Base-by-base conservation (phyloP, 1,140 invertebrate genomes). In the Drosophila malerkotliana region DNA sequence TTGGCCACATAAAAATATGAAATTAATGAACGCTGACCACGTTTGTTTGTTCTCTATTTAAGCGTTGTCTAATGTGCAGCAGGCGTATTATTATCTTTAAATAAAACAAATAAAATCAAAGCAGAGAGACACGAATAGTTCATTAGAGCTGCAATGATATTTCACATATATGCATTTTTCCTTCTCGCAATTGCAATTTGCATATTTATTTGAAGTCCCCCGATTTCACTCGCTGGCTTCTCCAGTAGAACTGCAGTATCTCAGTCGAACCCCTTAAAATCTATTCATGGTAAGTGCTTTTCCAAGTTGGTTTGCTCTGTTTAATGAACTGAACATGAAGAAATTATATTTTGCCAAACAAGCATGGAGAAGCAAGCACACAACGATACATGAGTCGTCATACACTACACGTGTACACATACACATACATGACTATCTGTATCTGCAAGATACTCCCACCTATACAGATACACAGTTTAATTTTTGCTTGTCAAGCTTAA, bases 401-500 rank as follows among this genome's bases (percentile, higher is more conserved):
- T 15, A 59, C 61, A 64, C 54, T 15, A 59, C 61, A 64, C 54
- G 61, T 48, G 55, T 21, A 57, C 48, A 64, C 34, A 61, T 32
- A 57, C 26, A 57, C 28, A 61, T 32, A 57, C 26, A 57, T 21
- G 26, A n/a, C 60, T 24, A 26, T 45, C 58, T 53, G 51, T 69
- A 80, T 49, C 72, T 60, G 10, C 54, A 30, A 78, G 55, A 54
- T 45, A 71, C 34, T 63, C 41, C 45, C 39, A 26, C 41, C 41
- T 15, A 45, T 41, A 74, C 61, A 72, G 69, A 76, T 83, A 77
- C 51, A 82, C 67, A 85, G 79, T 87, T 87, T 87, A 88, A 88
- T 88, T 88, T 88, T 88, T 88, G 83, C 83, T 88, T 88, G 83
- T 89, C 83, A 88, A 83, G 83, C 83, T 88, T 88, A 83, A 88